Percentiles rank a stretch among this genome's conserved stretches.
Conservation (phyloP, 2,888 invertebrate genomes). For the Scelioninae gen. 1 region DNA sequence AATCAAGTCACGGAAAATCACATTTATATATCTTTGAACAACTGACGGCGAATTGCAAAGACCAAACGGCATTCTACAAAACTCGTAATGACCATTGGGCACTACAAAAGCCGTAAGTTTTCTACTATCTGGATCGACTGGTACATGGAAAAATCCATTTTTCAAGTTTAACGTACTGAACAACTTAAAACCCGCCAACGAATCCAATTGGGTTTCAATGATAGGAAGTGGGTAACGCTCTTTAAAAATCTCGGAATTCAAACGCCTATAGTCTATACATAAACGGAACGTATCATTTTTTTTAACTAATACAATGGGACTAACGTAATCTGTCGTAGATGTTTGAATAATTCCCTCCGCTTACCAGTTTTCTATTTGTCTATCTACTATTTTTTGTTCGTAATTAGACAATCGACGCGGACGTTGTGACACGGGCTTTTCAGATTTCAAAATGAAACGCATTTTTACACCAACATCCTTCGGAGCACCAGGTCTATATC, state of each 20-base stretch:
- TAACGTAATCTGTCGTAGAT: constrained; percentile 18
- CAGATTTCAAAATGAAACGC: constrained; percentile 14
- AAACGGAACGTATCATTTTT: constrained; percentile 17
- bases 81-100: constrained; percentile 21
- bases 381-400: constrained; percentile 3
- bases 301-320: constrained; percentile 12
- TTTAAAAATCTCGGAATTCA: constrained; percentile 10
- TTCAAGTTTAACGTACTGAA: constrained; percentile 21
- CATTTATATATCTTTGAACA: constrained; percentile 7
- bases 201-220: constrained; percentile 21
- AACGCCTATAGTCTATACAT: constrained; percentile 21
- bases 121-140: neutral
- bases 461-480: neutral
- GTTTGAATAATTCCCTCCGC: constrained; percentile 25
- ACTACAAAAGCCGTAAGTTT: constrained; percentile 11
- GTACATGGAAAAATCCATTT: constrained; percentile 26
- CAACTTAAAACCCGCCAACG: neutral
- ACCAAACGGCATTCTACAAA: constrained; percentile 21
- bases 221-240: constrained; percentile 24
- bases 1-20: constrained; percentile 55
- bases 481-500: neutral
- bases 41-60: constrained; percentile 4
- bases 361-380: constrained; percentile 23
- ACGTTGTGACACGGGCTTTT: constrained; percentile 12
- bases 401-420: constrained; percentile 2